Conservation (phyloP, 2,888 invertebrate genomes). For the Xylocampa areola region DNA sequence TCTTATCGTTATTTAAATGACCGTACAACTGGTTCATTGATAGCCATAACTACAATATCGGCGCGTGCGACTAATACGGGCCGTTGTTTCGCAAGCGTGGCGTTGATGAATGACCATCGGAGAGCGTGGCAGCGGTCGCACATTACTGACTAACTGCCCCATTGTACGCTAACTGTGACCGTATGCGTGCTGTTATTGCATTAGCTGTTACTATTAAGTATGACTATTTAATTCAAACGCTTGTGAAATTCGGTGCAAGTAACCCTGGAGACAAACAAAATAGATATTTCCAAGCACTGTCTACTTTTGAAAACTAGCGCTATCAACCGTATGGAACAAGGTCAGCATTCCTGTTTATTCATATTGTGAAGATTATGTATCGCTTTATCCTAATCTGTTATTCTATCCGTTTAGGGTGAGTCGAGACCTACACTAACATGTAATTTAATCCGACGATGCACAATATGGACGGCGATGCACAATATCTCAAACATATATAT, state of each 20-base stretch:
- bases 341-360: background rate
- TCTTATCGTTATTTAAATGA: conserved; percentile 5
- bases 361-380: background rate
- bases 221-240: conserved; percentile 6
- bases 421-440: background rate
- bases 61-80: conserved; percentile 11
- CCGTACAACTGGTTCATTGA: conserved; percentile 20
- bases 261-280: conserved; percentile 1
- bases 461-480: no score
- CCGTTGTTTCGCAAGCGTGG: conserved; percentile 25
- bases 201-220: conserved; percentile 17
- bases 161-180: conserved; percentile 28
- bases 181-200: conserved; percentile 21
- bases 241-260: conserved; percentile 16
- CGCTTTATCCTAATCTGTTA: background rate
- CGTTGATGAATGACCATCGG: conserved; percentile 23
- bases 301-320: no score
- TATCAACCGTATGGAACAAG: no score
- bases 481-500: no score
- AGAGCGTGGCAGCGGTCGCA: background rate
- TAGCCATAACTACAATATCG: conserved; percentile 26
- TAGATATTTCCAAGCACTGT: no score
- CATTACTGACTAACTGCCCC: conserved; percentile 11
- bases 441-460: background rate
- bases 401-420: background rate